Conservation (phyloP, 2,797 vertebrate species). For the Danio aesculapii region DNA sequence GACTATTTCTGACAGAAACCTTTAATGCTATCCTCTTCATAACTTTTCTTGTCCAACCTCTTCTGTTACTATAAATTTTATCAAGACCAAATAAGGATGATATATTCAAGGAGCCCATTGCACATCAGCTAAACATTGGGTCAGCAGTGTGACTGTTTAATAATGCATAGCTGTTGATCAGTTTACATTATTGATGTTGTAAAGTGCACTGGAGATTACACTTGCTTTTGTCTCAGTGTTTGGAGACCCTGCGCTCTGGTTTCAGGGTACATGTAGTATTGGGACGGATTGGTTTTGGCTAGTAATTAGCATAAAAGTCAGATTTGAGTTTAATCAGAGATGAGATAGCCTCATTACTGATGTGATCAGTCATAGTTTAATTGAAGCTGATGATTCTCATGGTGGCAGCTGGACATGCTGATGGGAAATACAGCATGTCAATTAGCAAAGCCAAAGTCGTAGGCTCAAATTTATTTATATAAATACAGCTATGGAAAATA, state of each 20-base stretch:
- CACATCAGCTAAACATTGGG: conserved; percentile 33
- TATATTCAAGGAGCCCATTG: conserved; percentile 20
- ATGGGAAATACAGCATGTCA: conserved; percentile 34
- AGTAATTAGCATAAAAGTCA: conserved; percentile 17
- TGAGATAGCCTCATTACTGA: conserved; percentile 10
- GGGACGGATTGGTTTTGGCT: background rate
- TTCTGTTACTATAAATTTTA: conserved; percentile 23
- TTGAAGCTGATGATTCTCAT: conserved; percentile 29
- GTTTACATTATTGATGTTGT: conserved; percentile 77
- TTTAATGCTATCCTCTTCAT: too few species aligned
- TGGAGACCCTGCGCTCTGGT: background rate
- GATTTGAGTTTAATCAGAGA: conserved; percentile 26
- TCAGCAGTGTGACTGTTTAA: conserved; percentile 58
- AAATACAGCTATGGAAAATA: too few species aligned
- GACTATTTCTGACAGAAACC: too few species aligned
- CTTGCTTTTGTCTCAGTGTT: conserved; percentile 4
- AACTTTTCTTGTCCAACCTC: background rate
- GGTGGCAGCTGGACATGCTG: conserved; percentile 34
- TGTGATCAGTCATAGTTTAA: conserved; percentile 33
- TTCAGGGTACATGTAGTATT: background rate
- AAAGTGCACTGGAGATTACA: conserved; percentile 62
- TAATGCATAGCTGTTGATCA: conserved; percentile 73
- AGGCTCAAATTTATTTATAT: too few species aligned
- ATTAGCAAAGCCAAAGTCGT: background rate
- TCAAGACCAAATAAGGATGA: background rate